Base-by-base conservation (phyloP, 2,113 vertebrate genomes). In the Origma solitaria region DNA sequence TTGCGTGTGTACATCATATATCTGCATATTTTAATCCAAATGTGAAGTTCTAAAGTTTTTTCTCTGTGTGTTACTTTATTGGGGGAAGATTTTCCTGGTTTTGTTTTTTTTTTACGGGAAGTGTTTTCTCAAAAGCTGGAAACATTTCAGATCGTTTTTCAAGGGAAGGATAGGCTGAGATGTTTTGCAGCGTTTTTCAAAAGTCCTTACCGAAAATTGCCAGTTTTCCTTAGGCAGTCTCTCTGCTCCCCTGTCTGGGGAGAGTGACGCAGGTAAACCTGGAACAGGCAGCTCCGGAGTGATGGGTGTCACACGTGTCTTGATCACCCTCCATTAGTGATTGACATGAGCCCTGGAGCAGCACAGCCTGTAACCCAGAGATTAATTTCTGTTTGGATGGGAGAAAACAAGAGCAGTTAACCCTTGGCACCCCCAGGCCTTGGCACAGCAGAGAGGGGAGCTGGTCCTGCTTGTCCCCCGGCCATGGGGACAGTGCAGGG, bases 331-430 rank as follows among this genome's bases (percentile, higher is more conserved):
- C 57, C 40, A 1, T 13, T 18, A 21, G 35, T 73, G 91, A 92
- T 30, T 91, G 93, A 79, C 58, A 4, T 2, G 64, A 42, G 76
- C 93, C 91, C 83, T 80, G 79, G 53, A 82, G 88, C 86, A 60
- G 91, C 86, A 60, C 91, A 69, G 71, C 79, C 93, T 90, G 86
- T 25, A 94, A 77, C 83, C 88, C 64, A 23, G 91, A 82, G 91
- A 92, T 92, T 87, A 82, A 83, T 91, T 89, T 31, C 49, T 47
- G 62, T 82, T 86, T 11, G 71, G 62, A 47, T 40, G 53, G 70
- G 25, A 68, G 83, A 58, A 88, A 86, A 56, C 54, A 38, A 5
- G 24, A 0, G 1, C 24, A 0, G n/a, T 95, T 89, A 93, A 89
- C 94, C 81, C 84, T 65, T 65, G 44, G 77, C n/a, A 38, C 6